Conservation (phyloP, 2,113 vertebrate species). For the Pituophis catenifer region DNA sequence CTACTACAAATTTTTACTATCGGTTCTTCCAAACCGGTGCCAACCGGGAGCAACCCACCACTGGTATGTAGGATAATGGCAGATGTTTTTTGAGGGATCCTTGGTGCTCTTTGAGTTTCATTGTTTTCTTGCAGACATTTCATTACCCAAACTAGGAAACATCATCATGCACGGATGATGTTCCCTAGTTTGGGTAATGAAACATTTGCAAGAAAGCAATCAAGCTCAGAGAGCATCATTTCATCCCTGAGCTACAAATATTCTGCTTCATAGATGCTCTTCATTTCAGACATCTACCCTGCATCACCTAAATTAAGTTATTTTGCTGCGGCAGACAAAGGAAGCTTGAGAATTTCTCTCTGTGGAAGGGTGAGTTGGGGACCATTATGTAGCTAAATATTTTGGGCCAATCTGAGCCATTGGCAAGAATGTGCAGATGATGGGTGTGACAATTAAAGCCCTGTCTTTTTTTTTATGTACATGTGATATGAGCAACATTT, state of each 20-base stretch:
- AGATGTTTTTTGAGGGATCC: background rate
- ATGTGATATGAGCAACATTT: background rate
- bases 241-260: background rate
- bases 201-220: background rate
- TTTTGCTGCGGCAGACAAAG: background rate
- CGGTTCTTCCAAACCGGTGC: too few relatives aligned
- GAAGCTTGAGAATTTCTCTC: background rate
- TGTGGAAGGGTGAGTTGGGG: background rate
- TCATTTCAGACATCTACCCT: background rate
- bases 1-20: too few relatives aligned
- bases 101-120: background rate
- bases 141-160: background rate
- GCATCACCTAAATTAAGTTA: background rate
- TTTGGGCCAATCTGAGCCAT: background rate
- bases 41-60: too few relatives aligned
- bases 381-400: background rate
- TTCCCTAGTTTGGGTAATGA: background rate
- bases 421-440: background rate
- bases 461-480: background rate
- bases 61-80: too few relatives aligned
- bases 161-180: background rate
- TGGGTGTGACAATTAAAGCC: background rate
- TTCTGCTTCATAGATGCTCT: background rate
- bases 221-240: background rate
- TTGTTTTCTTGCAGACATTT: background rate